Percentiles rank a stretch among this genome's conserved stretches.
phyloP scores from a whole-genome alignment of 2,888 invertebrate genomes.

The Macrophya annulata region DNA sequence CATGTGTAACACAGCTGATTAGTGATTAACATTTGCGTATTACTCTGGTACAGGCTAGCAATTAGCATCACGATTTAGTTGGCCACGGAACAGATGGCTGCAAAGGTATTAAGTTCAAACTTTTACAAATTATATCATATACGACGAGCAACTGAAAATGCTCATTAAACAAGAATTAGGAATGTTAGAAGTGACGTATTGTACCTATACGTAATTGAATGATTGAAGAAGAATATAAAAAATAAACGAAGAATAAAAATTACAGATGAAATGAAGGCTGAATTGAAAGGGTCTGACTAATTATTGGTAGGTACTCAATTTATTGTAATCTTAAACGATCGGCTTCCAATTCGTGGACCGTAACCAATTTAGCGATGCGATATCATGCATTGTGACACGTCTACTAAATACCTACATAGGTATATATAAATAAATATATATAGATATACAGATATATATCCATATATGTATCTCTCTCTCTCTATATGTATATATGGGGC shows the following conservation, averaged over 20 bases:
- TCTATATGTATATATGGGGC: too few relatives aligned
- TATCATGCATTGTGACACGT: neutral
- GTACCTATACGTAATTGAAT: neutral
- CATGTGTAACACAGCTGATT: conserved; percentile 33
- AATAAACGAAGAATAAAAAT: too few relatives aligned
- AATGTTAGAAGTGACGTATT: neutral
- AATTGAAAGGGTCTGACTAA: neutral
- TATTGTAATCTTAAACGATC: neutral
- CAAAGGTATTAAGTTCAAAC: too few relatives aligned
- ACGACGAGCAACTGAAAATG: neutral
- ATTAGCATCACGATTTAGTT: neutral
- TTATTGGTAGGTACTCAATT: neutral
- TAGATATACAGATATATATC: neutral
- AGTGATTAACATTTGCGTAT: conserved; percentile 21
- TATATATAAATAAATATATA: too few relatives aligned
- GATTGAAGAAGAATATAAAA: neutral
- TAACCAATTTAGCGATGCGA: neutral
- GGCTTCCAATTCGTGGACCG: neutral
- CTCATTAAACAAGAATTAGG: neutral
- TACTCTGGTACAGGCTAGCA: conserved; percentile 50
- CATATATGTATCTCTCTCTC: neutral
- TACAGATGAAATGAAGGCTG: neutral
- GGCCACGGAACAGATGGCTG: conserved; percentile 20
- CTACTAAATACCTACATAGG: neutral
- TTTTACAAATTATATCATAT: too few relatives aligned